These are phyloP conservation scores for Temnothorax curvispinosus DNA, from an alignment of 1,140 invertebrate genomes.

Conservation along the genomic window DNA sequence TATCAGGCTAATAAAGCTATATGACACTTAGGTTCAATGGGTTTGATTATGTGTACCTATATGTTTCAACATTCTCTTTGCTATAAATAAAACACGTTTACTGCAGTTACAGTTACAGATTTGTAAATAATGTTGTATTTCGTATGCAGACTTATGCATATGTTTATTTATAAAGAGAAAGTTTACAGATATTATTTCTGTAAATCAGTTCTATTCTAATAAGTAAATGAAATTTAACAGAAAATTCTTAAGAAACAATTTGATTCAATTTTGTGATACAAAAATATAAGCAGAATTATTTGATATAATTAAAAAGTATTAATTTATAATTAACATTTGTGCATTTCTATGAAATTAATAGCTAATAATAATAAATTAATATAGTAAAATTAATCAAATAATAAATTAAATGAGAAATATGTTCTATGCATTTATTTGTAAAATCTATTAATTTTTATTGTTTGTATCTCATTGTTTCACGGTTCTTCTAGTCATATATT, in stretches of 20 bases:
- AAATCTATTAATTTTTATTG: background rate
- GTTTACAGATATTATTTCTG: background rate
- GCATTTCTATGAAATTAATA: background rate
- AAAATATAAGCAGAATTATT: slow-evolving; percentile 1
- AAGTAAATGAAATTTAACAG: background rate
- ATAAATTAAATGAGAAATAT: slow-evolving; percentile 1
- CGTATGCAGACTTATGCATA: background rate
- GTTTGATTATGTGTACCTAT: background rate
- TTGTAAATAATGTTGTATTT: background rate
- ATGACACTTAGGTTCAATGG: background rate
- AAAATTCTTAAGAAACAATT: background rate
- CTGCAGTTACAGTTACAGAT: background rate
- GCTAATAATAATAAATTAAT: background rate
- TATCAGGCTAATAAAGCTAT: slow-evolving; percentile 9
- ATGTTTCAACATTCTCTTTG: background rate
- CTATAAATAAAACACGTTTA: background rate
- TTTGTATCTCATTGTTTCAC: no score
- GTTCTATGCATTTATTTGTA: background rate
- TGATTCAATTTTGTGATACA: background rate
- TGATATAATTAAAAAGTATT: background rate
- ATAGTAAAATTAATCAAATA: background rate
- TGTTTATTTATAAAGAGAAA: background rate
- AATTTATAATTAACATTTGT: background rate
- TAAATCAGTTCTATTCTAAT: background rate
- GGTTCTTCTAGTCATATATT: background rate